Evolutionary conservation across 2,113 vertebrate species (phyloP).

Genomic region (Osmerus mordax): DNA sequence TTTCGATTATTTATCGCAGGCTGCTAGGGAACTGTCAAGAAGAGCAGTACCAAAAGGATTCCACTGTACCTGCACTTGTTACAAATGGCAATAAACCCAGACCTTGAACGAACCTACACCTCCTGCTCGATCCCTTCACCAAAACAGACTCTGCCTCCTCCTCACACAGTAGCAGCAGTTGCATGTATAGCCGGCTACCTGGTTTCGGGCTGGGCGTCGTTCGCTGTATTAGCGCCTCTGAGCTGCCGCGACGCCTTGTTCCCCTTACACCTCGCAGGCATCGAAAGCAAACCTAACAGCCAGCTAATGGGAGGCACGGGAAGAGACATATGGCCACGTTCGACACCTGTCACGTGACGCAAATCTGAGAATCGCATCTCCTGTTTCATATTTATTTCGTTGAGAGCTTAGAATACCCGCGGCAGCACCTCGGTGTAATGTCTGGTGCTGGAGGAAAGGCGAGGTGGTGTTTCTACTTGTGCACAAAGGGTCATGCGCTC

Average conservation of each 20-base stretch:
- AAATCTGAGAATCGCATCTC: constrained; percentile 29
- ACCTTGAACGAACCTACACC: no score
- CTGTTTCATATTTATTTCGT: constrained; percentile 26
- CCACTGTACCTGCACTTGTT: no score
- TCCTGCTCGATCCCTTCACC: no score
- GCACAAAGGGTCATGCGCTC: no score
- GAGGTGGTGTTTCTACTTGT: no score
- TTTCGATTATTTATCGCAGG: no score
- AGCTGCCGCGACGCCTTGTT: constrained; percentile 29
- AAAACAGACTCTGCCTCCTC: no score
- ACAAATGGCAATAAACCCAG: no score
- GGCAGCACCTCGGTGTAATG: constrained; percentile 22
- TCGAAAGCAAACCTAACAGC: constrained; percentile 44
- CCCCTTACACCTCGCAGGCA: constrained; percentile 27
- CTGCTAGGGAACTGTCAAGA: no score
- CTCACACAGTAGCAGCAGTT: background rate
- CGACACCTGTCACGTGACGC: constrained; percentile 33
- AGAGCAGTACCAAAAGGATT: no score
- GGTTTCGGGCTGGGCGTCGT: constrained; percentile 12
- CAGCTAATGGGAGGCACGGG: constrained; percentile 50
- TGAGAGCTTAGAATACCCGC: constrained; percentile 6
- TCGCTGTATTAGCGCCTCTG: constrained; percentile 35
- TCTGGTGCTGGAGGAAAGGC: background rate
- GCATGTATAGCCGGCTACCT: background rate
- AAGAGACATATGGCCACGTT: constrained; percentile 45